These are phyloP conservation scores for Stictonetta naevosa DNA, from an alignment of 2,113 vertebrate genomes.

Conservation along the genomic window DNA sequence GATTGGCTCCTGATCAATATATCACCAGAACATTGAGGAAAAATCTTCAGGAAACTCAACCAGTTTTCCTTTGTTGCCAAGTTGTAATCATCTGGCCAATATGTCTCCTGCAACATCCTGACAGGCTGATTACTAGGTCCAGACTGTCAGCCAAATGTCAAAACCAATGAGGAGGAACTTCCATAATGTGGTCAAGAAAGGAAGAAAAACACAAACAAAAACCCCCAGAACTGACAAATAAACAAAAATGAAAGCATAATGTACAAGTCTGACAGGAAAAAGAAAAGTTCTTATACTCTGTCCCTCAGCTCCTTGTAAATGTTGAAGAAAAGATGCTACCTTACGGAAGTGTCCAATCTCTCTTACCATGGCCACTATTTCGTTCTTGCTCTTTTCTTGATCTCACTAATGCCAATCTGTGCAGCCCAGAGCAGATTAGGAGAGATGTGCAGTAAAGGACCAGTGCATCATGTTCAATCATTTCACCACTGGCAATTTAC, in stretches of 20 bases:
- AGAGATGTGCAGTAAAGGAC: not conserved
- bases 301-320: not conserved
- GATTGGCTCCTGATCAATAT: not conserved
- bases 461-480: not conserved
- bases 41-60: not conserved
- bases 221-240: not conserved
- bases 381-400: not conserved
- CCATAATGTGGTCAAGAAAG: not conserved
- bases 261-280: too few species aligned
- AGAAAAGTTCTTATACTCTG: too few species aligned
- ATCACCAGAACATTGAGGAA: not conserved
- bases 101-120: not conserved
- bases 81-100: not conserved
- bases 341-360: not conserved
- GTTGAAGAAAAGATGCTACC: not conserved
- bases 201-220: not conserved
- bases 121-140: not conserved
- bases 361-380: not conserved
- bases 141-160: not conserved
- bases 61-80: not conserved
- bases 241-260: not conserved
- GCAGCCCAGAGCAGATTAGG: not conserved
- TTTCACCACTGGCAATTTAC: not conserved
- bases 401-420: not conserved
- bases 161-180: not conserved